Conservation (phyloP, 2,113 vertebrate genomes). For the Cololabis saira region DNA sequence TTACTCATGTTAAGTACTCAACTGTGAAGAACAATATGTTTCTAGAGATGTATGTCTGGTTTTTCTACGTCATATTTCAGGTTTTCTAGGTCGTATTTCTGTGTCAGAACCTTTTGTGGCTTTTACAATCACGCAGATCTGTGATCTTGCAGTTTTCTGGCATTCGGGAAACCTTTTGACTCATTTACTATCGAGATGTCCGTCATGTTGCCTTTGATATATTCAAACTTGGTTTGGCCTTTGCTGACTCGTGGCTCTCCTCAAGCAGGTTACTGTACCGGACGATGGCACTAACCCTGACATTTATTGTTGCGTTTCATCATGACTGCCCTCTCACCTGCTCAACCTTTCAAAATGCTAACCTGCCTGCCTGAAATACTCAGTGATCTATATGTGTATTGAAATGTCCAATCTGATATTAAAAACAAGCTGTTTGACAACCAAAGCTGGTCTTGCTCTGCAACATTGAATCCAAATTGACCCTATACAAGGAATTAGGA, state of each 20-base stretch:
- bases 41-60: too few species aligned
- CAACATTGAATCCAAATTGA: too few species aligned
- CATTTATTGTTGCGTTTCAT: slow-evolving; percentile 42
- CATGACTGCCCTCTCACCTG: slow-evolving; percentile 7
- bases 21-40: too few species aligned
- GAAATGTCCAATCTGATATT: too few species aligned
- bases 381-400: neutral
- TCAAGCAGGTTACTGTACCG: slow-evolving; percentile 1
- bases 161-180: slow-evolving; percentile 20
- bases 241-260: slow-evolving; percentile 10
- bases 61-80: too few species aligned
- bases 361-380: too few species aligned
- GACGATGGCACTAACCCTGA: slow-evolving; percentile 23
- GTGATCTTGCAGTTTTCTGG: slow-evolving; percentile 10
- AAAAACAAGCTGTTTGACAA: too few species aligned
- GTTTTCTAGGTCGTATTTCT: too few species aligned
- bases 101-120: neutral
- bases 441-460: too few species aligned
- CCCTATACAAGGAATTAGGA: too few species aligned
- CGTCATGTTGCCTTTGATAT: slow-evolving; percentile 9
- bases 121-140: neutral
- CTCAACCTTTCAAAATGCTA: slow-evolving; percentile 47
- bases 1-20: too few species aligned
- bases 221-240: slow-evolving; percentile 23
- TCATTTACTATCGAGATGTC: slow-evolving; percentile 22